Base-by-base conservation (phyloP, 2,888 invertebrate species). In the Cephalotes varians region DNA sequence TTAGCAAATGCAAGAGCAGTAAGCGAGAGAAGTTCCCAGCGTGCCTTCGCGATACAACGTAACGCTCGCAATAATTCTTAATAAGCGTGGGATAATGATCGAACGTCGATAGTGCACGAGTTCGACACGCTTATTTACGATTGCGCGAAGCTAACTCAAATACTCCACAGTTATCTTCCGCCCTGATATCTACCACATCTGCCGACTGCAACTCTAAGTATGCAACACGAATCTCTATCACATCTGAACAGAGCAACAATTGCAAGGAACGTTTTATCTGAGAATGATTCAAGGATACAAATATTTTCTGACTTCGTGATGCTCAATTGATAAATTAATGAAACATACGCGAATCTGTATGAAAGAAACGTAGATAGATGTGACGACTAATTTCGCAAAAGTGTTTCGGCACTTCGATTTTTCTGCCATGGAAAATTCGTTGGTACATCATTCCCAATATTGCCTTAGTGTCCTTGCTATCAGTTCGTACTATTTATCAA, bases 51-150 rank as follows among this genome's bases (percentile, higher is more conserved):
- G 40, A 58, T 56, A 56, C 56, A 47, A 31, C 56, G 64, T 69
- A 80, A 82, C 47, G 62, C 58, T 73, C 71, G 82, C 82, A 87
- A 88, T 87, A 87, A 88, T 74, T 81, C 81, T 87, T 85, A 88
- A 88, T 89, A 89, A 86, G 87, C 89, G 79, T 80, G 72, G 85
- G 87, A 87, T 87, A 88, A 88, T 87, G 87, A 87, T 84, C 88
- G 81, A 60, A 62, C 81, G 65, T 71, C 74, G 56, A 81, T 83
- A 83, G 84, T 81, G 84, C 76, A 84, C 64, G 40, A 82, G 81
- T 87, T 84, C 84, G 81, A 81, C 82, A 81, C 73, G 79, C 80
- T 86, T 88, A 85, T 88, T 87, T 87, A 79, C 87, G 85, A 87
- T 82, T 84, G 72, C 34, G 72, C 77, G 72, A 79, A 56, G 56